Conservation (phyloP, 2,797 vertebrate genomes). For the Coccyzus lansbergi region DNA sequence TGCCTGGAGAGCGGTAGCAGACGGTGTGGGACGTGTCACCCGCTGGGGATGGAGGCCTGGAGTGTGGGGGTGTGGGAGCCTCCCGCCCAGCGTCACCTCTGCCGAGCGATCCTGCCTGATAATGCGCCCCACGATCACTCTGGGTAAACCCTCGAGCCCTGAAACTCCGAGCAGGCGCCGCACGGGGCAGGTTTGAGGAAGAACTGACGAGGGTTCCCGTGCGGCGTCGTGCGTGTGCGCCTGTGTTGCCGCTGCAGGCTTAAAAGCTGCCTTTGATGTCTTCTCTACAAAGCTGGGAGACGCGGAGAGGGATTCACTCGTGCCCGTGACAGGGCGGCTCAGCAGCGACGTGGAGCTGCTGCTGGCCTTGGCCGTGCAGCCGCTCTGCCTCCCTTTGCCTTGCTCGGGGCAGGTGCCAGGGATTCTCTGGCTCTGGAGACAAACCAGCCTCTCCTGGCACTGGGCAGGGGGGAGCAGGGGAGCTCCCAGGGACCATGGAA, state of each 20-base stretch:
- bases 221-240: not conserved
- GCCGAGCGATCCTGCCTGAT: not conserved
- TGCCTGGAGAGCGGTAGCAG: not conserved
- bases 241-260: not conserved
- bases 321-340: not conserved
- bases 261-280: not conserved
- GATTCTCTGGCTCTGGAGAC: not conserved
- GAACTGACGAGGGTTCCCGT: not conserved
- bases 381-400: not conserved
- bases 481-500: not conserved
- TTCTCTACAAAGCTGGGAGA: not conserved
- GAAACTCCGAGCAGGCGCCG: accelerated
- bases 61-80: not conserved
- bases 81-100: not conserved
- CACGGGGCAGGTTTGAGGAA: accelerated
- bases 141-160: not conserved
- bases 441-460: too few species aligned
- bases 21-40: not conserved
- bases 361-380: not conserved
- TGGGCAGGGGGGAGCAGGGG: not conserved
- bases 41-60: not conserved
- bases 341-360: accelerated
- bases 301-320: not conserved
- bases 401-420: accelerated
- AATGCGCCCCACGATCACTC: not conserved